A percentile compares a stretch with the other conserved stretches of the same genome.
phyloP scores from a whole-genome alignment of 2,797 vertebrate genomes.

The Monodelphis domestica region DNA sequence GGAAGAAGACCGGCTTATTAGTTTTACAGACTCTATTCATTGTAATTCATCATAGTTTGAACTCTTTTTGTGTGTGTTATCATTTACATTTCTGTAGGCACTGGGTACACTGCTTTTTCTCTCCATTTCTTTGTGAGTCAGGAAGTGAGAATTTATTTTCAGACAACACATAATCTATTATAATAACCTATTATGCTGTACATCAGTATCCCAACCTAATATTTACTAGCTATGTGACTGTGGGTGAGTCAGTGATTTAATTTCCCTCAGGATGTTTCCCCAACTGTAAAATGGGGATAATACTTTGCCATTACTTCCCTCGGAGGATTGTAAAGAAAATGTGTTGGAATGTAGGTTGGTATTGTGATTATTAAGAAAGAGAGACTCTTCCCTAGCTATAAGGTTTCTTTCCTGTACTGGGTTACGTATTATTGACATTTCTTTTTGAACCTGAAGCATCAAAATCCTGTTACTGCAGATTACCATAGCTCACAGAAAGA shows the following conservation, averaged over 20 bases:
- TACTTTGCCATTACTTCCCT: too few relatives aligned
- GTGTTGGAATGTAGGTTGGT: background rate
- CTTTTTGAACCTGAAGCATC: background rate
- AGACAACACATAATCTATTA: background rate
- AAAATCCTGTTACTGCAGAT: slow-evolving; percentile 18
- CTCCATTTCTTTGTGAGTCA: slow-evolving; percentile 37
- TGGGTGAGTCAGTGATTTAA: too few relatives aligned
- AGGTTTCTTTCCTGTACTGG: slow-evolving; percentile 6
- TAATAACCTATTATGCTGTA: too few relatives aligned
- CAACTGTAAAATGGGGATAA: too few relatives aligned
- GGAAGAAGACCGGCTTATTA: background rate
- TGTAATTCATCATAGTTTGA: too few relatives aligned
- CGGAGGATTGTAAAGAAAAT: background rate
- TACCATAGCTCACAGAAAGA: background rate
- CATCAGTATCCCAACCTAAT: background rate
- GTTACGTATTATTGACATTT: slow-evolving; percentile 35
- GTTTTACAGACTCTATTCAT: background rate
- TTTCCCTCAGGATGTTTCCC: too few relatives aligned
- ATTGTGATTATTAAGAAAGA: slow-evolving; percentile 25
- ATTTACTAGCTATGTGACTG: too few relatives aligned
- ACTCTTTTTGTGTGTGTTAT: too few relatives aligned
- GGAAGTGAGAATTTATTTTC: background rate
- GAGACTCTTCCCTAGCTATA: slow-evolving; percentile 4
- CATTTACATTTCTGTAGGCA: too few relatives aligned
- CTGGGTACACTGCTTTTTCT: background rate